phyloP scores from a whole-genome alignment of 2,797 vertebrate species.

The Vultur gryphus region DNA sequence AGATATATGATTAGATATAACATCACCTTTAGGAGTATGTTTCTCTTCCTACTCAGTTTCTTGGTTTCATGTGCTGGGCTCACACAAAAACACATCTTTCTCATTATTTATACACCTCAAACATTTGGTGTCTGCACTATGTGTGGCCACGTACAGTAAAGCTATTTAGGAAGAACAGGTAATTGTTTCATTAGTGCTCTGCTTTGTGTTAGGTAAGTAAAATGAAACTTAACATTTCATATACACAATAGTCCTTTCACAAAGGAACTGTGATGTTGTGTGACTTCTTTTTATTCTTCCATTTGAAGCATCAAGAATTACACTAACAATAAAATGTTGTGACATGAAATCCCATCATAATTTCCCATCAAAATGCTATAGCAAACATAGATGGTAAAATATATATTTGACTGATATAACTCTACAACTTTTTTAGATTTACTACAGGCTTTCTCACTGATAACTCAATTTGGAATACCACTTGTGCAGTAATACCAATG shows the following conservation, averaged over 20 bases:
- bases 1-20: neutral
- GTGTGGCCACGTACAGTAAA: neutral
- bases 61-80: neutral
- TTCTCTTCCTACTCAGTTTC: neutral
- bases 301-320: neutral
- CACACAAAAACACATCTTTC: neutral
- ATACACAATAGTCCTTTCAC: neutral
- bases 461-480: neutral
- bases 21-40: neutral
- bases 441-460: neutral
- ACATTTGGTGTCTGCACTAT: neutral
- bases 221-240: neutral
- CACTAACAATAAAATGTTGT: neutral
- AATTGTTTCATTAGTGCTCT: neutral
- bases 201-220: neutral
- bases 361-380: neutral
- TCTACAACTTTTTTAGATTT: neutral
- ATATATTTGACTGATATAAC: neutral
- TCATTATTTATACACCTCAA: neutral
- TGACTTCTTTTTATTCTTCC: neutral
- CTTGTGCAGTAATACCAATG: neutral
- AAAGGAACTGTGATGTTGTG: neutral
- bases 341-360: neutral
- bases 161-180: neutral
- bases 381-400: neutral